Conservation (phyloP, 2,113 vertebrate genomes). For the Clinocottus analis region DNA sequence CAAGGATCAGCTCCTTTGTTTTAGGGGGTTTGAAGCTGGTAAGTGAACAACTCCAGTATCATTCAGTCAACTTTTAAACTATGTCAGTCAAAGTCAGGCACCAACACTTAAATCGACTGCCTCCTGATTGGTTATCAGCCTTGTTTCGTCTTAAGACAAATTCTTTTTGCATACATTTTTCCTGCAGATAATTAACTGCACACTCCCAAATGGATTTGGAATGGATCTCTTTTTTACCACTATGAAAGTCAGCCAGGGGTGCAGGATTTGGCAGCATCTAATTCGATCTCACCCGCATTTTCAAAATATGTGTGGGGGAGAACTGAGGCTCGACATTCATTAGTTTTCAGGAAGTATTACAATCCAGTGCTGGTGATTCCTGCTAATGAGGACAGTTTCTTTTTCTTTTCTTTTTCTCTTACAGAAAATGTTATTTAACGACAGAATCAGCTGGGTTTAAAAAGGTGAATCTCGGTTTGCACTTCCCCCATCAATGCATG, state of each 20-base stretch:
- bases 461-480: not conserved
- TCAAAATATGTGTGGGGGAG: not conserved
- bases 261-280: not conserved
- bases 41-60: not conserved
- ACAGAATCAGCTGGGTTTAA: not conserved
- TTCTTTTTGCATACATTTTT: not conserved
- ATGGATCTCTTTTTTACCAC: not conserved
- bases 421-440: not conserved
- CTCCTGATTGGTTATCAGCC: not conserved
- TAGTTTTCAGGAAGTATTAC: not conserved
- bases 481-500: not conserved
- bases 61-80: not conserved
- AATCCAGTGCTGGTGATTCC: not conserved
- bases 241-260: not conserved
- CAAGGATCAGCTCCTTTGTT: not conserved
- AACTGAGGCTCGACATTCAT: constrained; percentile 10
- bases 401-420: not conserved
- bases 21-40: not conserved
- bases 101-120: not conserved
- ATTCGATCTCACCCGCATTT: not conserved
- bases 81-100: not conserved
- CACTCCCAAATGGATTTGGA: not conserved
- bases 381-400: constrained; percentile 8
- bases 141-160: not conserved
- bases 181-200: not conserved